These are phyloP conservation scores for Drosophila carrolli DNA, from an alignment of 1,140 invertebrate species.

Conservation along the genomic window DNA sequence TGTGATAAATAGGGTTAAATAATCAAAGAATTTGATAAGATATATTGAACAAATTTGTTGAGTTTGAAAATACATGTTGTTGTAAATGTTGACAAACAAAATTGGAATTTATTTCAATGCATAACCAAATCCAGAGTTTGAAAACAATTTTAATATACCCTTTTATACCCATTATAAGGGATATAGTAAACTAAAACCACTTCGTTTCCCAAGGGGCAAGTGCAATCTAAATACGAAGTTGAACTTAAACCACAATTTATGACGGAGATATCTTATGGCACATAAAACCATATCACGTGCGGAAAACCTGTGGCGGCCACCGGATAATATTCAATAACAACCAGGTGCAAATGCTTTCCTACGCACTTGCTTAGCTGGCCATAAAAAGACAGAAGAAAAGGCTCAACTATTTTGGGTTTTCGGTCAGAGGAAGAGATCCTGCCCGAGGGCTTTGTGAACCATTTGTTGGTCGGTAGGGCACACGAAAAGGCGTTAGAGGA, in stretches of 20 bases:
- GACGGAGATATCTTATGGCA: conserved; percentile 25
- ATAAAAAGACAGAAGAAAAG: conserved; percentile 30
- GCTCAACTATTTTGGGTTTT: conserved; percentile 41
- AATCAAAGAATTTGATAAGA: too few species aligned
- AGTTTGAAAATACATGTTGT: too few species aligned
- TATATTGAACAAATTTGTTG: too few species aligned
- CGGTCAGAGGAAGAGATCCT: conserved; percentile 7
- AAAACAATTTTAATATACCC: too few species aligned
- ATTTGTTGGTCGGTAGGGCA: conserved; percentile 25
- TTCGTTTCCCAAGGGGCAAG: conserved; percentile 3
- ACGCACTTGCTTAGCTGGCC: conserved; percentile 15
- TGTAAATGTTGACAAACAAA: too few species aligned
- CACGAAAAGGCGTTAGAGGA: conserved; percentile 27
- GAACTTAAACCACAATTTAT: conserved; percentile 44
- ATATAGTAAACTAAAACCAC: conserved; percentile 1
- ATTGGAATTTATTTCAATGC: too few species aligned
- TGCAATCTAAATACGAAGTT: conserved; percentile 40
- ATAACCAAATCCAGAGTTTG: too few species aligned
- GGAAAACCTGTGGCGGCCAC: conserved; percentile 13
- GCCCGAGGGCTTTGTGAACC: conserved; percentile 46
- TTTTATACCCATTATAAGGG: background rate
- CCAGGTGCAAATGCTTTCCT: conserved; percentile 26
- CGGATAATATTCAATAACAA: conserved; percentile 65
- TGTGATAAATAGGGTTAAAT: too few species aligned
- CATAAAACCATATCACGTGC: conserved; percentile 56